Base-by-base conservation (phyloP, 2,113 vertebrate genomes). In the Egretta garzetta region DNA sequence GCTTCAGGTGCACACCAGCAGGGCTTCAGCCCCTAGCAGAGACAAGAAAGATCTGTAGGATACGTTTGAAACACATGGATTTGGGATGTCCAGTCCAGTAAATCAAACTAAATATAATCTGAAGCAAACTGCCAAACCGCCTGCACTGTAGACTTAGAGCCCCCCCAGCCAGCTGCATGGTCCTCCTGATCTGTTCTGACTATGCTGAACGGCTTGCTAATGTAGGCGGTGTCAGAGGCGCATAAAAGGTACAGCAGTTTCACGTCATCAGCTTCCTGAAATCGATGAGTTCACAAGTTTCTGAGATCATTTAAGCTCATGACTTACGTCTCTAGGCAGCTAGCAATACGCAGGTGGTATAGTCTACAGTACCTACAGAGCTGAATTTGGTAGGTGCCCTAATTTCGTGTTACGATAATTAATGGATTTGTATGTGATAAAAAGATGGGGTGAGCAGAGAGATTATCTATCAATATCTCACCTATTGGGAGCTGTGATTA, bases 401-500 rank as follows among this genome's bases (percentile, higher is more conserved):
- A 37, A 47, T 91, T 84, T 74, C 56, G 52, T 85, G 47, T 71
- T 93, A 72, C 37, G 85, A 75, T 94, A 93, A 93, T 93, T 67
- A 96, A 89, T 90, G 74, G 56, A 85, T 96, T 96, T 88, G n/a
- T 76, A 50, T 83, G 71, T 91, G 77, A 90, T 93, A 80, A 82
- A 93, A 96, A 80, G 74, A 88, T 55, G 62, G 77, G 84, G 43
- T 49, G 72, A 95, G 62, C 35, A 86, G 92, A 85, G 81, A 45
- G 67, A 92, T 64, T 49, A 85, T 90, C 67, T 90, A 92, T 92
- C 92, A 93, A 47, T 92, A 94, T 93, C 92, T 92, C 85, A 92
- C 71, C 85, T 88, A 67, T 90, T 94, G 92, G 79, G 92, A 95
- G 55, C 59, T 83, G 58, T 92, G 93, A 93, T 88, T 94, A 92